Base-by-base conservation (phyloP, 1,140 invertebrate species). In the Dendroctonus ponderosae region DNA sequence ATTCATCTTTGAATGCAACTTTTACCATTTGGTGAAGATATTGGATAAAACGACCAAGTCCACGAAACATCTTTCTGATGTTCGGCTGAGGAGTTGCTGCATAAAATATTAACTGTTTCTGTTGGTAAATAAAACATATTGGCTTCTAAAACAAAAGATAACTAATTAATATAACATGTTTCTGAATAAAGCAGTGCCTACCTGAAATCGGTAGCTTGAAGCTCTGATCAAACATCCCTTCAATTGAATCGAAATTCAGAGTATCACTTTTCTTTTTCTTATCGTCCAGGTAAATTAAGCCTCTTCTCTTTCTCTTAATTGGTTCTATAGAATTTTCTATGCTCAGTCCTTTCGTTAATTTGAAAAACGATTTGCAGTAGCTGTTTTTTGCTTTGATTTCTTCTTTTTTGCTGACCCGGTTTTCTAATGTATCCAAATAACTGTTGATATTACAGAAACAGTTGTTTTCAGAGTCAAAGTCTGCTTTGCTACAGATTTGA, bases 1-100 rank as follows among this genome's bases (percentile, higher is more conserved):
- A 26, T 26, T 26, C 26, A 26, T 26, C 26, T 26, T 2, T 26
- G 26, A 26, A 26, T 26, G 26, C 3, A 26, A 26, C 26, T 1
- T n/a, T 66, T 41, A 59, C 56, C 50, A 51, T 14, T 41, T 64
- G 48, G 6, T 7, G 40, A 14, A 11, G 41, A 57, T 0, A 48
- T 8, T 43, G 62, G 39, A n/a, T 40, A 39, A 62, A 62, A 62
- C 12, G 14, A 11, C 60, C 60, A 62, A 7, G 43, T 51, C n/a
- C 8, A 51, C 1, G 49, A 37, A 6, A 50, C 7, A 0, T 61
- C 26, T 52, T 62, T 52, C 6, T 41, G 39, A 14, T 14, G 6
- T 37, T 51, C 5, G 12, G 11, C 9, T 38, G n/a, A 41, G n/a
- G 7, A 41, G 11, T 26, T 12, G n/a, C 9, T 9, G 52, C 60